Base-by-base conservation (phyloP, 2,888 invertebrate genomes). In the Unio pictorum region DNA sequence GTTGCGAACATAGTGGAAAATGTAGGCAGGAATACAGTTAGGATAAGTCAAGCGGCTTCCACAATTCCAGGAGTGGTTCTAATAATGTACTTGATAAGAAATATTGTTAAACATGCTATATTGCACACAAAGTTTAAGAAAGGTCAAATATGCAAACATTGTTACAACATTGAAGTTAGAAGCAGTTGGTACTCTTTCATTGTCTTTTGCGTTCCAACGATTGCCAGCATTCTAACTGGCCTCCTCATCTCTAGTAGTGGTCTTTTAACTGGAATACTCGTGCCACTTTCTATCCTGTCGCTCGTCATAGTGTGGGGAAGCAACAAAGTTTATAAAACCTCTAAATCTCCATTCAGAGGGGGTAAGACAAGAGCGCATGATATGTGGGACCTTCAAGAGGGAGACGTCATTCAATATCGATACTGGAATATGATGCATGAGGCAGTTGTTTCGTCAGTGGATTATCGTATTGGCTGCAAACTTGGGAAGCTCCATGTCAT, bases 341-440 rank as follows among this genome's bases (percentile, higher is more conserved):
- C 58, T 68, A n/a, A 55, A 18, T 72, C 71, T 11, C 67, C 69
- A 45, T 72, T 72, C 60, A 30, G 61, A 60, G 72, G 72, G 23
- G 64, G 26, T 28, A 28, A 58, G 54, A n/a, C 64, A 5, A 59
- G 26, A 58, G 64, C 71, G 8, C 61, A 26, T 11, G 60, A 18
- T 18, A 55, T 69, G 60, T 30, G 61, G n/a, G 57, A 67, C 30
- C 30, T 72, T 28, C 61, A 64, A 64, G 45, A 28, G 11, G 69
- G 66, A 23, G 69, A 72, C 58, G 67, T 69, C 30, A 69, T 72
- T 56, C 67, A 66, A 1, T 67, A 67, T 55, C 62, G 61, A 4
- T 34, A 69, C 15, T 61, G 61, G 58, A 64, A 65, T 6, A 56
- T 56, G 20, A 61, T 61, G 11, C 66, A 69, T 34, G 69, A 72